Evolutionary conservation across 2,888 invertebrate genomes (phyloP), one percentile per base, ranked within the genome.

Genomic region (Acanthopleura granulata): DNA sequence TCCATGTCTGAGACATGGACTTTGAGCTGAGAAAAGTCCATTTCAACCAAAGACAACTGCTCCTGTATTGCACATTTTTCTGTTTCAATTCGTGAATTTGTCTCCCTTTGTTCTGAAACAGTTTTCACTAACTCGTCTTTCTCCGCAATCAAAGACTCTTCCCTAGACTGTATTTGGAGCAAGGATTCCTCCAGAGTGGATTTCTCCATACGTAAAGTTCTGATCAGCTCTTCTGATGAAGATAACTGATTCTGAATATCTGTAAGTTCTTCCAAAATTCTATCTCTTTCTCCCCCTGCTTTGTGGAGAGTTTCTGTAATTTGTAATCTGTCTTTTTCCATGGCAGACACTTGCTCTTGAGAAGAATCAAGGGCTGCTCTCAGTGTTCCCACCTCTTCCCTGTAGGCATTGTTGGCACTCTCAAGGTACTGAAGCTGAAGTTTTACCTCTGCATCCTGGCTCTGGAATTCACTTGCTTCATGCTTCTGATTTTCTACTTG

Each of bases 1-100:
- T 57, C 57, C 22, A 57, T 6, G 4, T 57, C 57, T 12, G 22
- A 18, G 22, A n/a, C 3, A 4, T 57, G 18, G n/a, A 22, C 18
- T 18, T 57, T 3, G 57, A 57, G 57, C 12, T 57, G 57, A n/a
- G 57, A 57, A 57, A n/a, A 57, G 1, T 57, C 57, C 3, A 9
- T 12, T 57, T 57, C 57, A 6, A 22, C 22, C 3, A 12, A 57
- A n/a, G 22, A 3, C 22, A 57, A 4, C 57, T 57, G 3, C 22
- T 57, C 57, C 22, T 57, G 57, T 9, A 57, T 57, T 57, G 57
- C 57, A 57, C 57, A n/a, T 12, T n/a, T 57, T 57, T 57, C 57
- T 12, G 6, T 18, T 22, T 57, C n/a, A n/a, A 57, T n/a, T 6
- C 12, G n/a, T 9, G 57, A 57, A n/a, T 9, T 57, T n/a, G 22